Conservation (phyloP, 2,888 invertebrate genomes). For the Eutolmus rufibarbis region DNA sequence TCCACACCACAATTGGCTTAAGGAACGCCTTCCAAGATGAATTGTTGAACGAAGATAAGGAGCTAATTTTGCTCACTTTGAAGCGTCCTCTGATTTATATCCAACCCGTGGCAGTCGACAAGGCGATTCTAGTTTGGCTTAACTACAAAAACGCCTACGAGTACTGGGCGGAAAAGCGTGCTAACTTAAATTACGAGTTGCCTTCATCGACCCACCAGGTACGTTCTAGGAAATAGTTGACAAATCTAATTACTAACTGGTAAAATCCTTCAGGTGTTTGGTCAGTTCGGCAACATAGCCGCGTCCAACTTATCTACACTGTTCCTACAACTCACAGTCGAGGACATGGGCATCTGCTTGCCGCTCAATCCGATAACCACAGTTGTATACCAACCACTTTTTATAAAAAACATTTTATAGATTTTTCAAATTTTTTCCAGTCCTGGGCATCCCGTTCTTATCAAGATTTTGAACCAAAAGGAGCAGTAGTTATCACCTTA, state of each 20-base stretch:
- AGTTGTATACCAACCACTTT: constrained; percentile 54
- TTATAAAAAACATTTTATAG: not conserved
- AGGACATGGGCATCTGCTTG: constrained; percentile 95
- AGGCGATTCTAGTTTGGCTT: constrained; percentile 97
- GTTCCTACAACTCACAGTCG: constrained; percentile 92
- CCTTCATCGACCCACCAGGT: constrained; percentile 62
- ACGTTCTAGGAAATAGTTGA: not conserved
- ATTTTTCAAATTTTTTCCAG: constrained; percentile 56
- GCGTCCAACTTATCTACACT: constrained; percentile 86
- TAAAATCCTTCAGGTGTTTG: constrained; percentile 64
- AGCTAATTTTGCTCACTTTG: constrained; percentile 87
- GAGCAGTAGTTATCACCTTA: constrained; percentile 93
- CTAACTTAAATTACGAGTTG: constrained; percentile 89
- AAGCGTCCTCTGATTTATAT: constrained; percentile 94
- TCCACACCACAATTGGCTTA: constrained; percentile 91
- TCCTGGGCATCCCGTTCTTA: constrained; percentile 72
- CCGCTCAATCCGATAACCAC: constrained; percentile 85
- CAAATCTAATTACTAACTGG: not conserved
- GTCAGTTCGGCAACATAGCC: constrained; percentile 78
- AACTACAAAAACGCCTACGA: constrained; percentile 99
- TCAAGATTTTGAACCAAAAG: constrained; percentile 80
- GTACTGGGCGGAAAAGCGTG: constrained; percentile 97
- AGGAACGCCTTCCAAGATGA: constrained; percentile 89
- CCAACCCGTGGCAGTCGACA: constrained; percentile 96
- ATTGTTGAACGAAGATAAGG: constrained; percentile 85